Conservation (phyloP, 2,113 vertebrate genomes). For the Sylvilagus bachmani region DNA sequence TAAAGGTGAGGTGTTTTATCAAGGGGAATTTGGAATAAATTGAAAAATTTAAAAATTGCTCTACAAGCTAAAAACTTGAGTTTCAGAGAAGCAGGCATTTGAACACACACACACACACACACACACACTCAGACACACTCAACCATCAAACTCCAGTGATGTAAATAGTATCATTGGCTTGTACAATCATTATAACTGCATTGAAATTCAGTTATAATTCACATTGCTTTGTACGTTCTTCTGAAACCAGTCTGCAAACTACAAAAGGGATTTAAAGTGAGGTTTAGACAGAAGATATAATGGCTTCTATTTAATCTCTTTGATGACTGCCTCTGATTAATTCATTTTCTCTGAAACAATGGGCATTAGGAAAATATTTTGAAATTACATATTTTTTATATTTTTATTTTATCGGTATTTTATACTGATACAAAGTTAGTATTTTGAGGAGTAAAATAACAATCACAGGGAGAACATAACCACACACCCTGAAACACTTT, state of each 20-base stretch:
- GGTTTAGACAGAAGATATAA: conserved; percentile 48
- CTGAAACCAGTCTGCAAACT: neutral
- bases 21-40: neutral
- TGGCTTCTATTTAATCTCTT: conserved; percentile 55
- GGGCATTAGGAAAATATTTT: conserved; percentile 65
- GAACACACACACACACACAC: neutral
- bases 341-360: conserved; percentile 59
- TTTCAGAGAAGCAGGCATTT: conserved; percentile 6
- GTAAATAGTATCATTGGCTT: conserved; percentile 32
- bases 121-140: neutral
- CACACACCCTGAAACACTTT: neutral
- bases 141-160: neutral
- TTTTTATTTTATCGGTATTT: too few relatives aligned
- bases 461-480: neutral
- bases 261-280: conserved; percentile 58
- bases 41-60: conserved; percentile 54
- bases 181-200: conserved; percentile 32
- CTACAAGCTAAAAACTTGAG: conserved; percentile 27
- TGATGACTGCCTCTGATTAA: conserved; percentile 19
- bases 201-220: conserved; percentile 61
- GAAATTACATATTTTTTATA: conserved; percentile 51
- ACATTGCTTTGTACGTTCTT: conserved; percentile 61
- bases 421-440: neutral
- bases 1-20: neutral
- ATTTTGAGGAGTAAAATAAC: conserved; percentile 1